phyloP scores from a whole-genome alignment of 1,140 invertebrate genomes.

The Brachystomella parvula region DNA sequence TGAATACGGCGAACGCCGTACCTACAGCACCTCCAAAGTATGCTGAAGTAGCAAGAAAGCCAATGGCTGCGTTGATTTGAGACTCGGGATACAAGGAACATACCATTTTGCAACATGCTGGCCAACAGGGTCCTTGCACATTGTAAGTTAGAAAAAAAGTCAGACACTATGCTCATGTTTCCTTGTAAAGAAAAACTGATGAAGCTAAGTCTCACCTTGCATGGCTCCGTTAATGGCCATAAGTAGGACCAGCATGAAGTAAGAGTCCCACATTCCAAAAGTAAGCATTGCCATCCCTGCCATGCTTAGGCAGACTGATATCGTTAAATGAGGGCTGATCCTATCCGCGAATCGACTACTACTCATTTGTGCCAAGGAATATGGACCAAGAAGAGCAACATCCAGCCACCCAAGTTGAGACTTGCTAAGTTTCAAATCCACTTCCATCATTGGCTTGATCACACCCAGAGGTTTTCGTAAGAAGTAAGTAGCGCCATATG shows the following conservation, averaged over 20 bases:
- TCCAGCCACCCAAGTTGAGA: constrained; percentile 42
- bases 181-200: background rate
- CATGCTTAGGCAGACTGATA: constrained; percentile 44
- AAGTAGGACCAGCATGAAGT: constrained; percentile 42
- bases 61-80: constrained; percentile 46
- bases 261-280: constrained; percentile 47
- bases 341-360: constrained; percentile 46
- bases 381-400: constrained; percentile 48
- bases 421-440: constrained; percentile 32
- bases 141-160: background rate
- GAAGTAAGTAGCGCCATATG: constrained; percentile 33
- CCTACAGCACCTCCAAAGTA: constrained; percentile 49
- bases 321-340: constrained; percentile 46
- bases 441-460: constrained; percentile 35
- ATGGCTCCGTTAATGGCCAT: constrained; percentile 47
- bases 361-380: constrained; percentile 48
- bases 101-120: constrained; percentile 45
- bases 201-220: constrained; percentile 42
- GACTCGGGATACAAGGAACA: constrained; percentile 47
- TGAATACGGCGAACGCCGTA: constrained; percentile 47
- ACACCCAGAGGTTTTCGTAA: constrained; percentile 36
- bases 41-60: constrained; percentile 48
- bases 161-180: background rate
- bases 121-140: constrained; percentile 27
- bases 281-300: constrained; percentile 46